phyloP scores from a whole-genome alignment of 2,113 vertebrate genomes.

The Ascaphus truei region DNA sequence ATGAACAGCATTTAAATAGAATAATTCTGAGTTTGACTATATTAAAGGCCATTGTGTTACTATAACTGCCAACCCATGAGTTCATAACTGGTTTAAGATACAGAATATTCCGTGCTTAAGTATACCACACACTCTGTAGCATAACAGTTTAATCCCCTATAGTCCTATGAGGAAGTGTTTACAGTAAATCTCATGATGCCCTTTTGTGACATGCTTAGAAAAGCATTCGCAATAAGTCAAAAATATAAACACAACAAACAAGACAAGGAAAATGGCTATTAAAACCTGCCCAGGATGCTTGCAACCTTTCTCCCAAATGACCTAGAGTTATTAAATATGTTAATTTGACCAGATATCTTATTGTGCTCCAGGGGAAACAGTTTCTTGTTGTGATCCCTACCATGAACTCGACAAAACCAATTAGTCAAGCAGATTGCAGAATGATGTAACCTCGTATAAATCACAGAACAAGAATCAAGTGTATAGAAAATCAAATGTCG shows the following conservation, averaged over 20 bases:
- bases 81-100: too few species aligned
- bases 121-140: neutral
- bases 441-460: constrained; percentile 14
- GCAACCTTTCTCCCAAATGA: constrained; percentile 8
- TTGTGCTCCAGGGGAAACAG: constrained; percentile 32
- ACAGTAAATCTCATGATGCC: neutral
- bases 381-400: constrained; percentile 25
- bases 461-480: neutral
- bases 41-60: too few species aligned
- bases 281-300: neutral
- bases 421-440: constrained; percentile 29
- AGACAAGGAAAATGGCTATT: neutral
- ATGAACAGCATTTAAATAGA: too few species aligned
- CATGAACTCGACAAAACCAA: constrained; percentile 9
- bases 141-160: neutral
- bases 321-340: too few species aligned
- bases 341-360: constrained; percentile 32
- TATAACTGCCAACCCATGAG: too few species aligned
- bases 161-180: neutral
- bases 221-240: neutral
- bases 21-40: too few species aligned
- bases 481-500: neutral
- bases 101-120: too few species aligned
- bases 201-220: neutral
- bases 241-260: constrained; percentile 10